A percentile compares a stretch with the other conserved stretches of the same genome.
Evolutionary conservation across 1,140 invertebrate species (phyloP).

Genomic region (Choristoneura fumiferana): DNA sequence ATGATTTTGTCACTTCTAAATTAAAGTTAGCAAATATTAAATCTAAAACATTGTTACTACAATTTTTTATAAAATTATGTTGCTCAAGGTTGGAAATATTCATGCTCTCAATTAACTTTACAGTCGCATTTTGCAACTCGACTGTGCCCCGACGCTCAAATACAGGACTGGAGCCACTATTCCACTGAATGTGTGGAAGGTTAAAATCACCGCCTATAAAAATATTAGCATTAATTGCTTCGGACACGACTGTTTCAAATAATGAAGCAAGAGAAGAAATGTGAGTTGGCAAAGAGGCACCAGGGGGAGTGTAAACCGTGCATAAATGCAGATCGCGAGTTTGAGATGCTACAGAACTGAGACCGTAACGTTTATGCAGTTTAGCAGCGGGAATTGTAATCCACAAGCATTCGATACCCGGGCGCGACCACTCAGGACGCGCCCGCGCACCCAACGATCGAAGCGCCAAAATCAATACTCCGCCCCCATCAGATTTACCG

Average conservation of each 20-base stretch:
- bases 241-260: not conserved
- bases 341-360: not conserved
- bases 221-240: not conserved
- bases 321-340: not conserved
- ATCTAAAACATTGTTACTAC: not conserved
- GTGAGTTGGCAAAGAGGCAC: not conserved
- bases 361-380: too few species aligned
- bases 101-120: not conserved
- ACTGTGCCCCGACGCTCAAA: not conserved
- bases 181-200: not conserved
- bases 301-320: not conserved
- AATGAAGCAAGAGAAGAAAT: not conserved
- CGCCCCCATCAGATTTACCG: constrained; percentile 9
- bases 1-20: not conserved
- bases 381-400: too few species aligned
- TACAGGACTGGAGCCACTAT: not conserved
- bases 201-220: not conserved
- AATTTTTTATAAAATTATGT: not conserved
- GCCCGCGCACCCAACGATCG: not conserved
- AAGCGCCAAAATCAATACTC: not conserved
- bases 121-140: not conserved
- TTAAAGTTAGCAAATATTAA: not conserved
- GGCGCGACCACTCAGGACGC: not conserved
- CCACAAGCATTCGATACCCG: not conserved
- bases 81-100: not conserved